Evolutionary conservation across 2,888 invertebrate genomes (phyloP).

Genomic region (Isoperla grammatica): DNA sequence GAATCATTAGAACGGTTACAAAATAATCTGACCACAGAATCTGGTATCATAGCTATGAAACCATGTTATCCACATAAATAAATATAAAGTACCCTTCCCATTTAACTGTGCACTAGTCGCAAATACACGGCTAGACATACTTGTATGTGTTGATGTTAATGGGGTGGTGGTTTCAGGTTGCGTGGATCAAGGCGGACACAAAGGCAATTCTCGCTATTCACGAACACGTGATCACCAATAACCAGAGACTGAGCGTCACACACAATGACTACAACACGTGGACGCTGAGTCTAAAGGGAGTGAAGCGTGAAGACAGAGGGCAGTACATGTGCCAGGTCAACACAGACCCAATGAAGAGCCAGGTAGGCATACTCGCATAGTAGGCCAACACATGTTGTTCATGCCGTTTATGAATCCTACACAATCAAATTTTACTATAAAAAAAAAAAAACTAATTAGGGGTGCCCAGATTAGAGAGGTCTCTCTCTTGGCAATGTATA

Average conservation of each 20-base stretch:
- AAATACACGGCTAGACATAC: too few species aligned
- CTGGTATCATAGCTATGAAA: too few species aligned
- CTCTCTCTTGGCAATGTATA: background rate
- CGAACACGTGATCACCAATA: constrained; percentile 90
- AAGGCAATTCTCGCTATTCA: constrained; percentile 90
- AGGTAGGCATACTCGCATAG: constrained; percentile 53
- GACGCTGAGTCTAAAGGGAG: constrained; percentile 82
- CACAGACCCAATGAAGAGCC: constrained; percentile 92
- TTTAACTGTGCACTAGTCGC: too few species aligned
- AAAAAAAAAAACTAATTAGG: background rate
- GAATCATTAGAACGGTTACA: too few species aligned
- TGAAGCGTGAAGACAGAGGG: constrained; percentile 80
- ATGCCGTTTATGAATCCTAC: background rate
- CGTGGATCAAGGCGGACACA: constrained; percentile 92
- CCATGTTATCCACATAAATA: too few species aligned
- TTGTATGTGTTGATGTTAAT: too few species aligned
- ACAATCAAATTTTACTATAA: background rate
- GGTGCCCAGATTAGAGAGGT: background rate
- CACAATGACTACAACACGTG: constrained; percentile 91
- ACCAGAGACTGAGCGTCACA: constrained; percentile 80
- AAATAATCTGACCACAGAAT: too few species aligned
- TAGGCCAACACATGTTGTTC: background rate
- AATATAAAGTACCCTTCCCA: too few species aligned
- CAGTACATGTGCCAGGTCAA: constrained; percentile 95
- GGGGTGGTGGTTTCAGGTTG: constrained; percentile 58